phyloP scores from a whole-genome alignment of 1,140 invertebrate genomes.

The Magallana gigas region DNA sequence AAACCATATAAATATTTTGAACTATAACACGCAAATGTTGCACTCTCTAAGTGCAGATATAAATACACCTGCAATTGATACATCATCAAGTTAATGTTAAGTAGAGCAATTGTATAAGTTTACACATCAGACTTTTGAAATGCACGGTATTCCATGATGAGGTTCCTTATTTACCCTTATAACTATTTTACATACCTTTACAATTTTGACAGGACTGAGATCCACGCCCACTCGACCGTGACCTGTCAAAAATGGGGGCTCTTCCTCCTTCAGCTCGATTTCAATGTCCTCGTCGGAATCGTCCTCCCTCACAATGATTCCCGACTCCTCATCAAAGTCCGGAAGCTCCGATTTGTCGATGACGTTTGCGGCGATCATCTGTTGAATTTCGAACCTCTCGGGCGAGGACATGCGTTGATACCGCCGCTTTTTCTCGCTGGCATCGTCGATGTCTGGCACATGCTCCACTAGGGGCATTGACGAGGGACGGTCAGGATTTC shows the following conservation, averaged over 20 bases:
- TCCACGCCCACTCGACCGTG: constrained; percentile 85
- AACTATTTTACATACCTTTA: constrained; percentile 84
- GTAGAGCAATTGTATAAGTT: too few species aligned
- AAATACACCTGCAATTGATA: too few species aligned
- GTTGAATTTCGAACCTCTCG: constrained; percentile 88
- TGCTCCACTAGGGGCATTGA: constrained; percentile 73
- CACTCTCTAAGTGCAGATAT: too few species aligned
- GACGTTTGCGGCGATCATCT: constrained; percentile 90
- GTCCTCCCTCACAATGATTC: constrained; percentile 80
- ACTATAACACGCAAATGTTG: too few species aligned
- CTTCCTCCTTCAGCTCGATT: constrained; percentile 99
- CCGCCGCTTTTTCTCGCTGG: constrained; percentile 92
- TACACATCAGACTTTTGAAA: too few species aligned
- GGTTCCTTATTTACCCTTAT: too few species aligned
- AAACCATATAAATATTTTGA: too few species aligned
- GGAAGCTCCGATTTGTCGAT: constrained; percentile 80
- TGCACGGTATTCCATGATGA: too few species aligned
- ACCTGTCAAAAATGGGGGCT: constrained; percentile 95
- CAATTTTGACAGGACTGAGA: constrained; percentile 96
- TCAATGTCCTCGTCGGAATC: constrained; percentile 96
- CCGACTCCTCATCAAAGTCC: constrained; percentile 82
- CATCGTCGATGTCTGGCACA: constrained; percentile 70
- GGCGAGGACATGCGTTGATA: constrained; percentile 94
- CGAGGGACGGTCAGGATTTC: constrained; percentile 79
- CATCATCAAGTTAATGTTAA: too few species aligned